phyloP scores from a whole-genome alignment of 2,113 vertebrate species.

The Chunga burmeisteri region DNA sequence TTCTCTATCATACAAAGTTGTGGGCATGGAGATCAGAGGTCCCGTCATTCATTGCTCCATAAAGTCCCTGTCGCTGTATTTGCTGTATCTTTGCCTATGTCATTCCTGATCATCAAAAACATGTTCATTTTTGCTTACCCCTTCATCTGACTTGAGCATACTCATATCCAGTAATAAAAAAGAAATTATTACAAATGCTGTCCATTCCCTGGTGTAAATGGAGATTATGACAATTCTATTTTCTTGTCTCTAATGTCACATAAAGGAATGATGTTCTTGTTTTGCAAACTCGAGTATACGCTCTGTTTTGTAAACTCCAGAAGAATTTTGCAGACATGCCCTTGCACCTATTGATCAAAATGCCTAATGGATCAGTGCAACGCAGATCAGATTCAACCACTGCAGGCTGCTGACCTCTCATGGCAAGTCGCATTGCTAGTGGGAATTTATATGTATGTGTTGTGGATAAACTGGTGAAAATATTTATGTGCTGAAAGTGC shows the following conservation, averaged over 20 bases:
- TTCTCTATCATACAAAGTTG: background rate
- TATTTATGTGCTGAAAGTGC: background rate
- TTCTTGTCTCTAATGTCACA: background rate
- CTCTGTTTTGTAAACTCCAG: background rate
- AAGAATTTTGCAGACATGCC: background rate
- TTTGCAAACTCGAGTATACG: background rate
- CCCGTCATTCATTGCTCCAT: background rate
- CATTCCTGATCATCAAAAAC: background rate
- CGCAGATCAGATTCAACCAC: background rate
- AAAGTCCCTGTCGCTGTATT: background rate
- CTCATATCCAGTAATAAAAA: background rate
- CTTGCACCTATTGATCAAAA: background rate
- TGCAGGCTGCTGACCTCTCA: background rate
- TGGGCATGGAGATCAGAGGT: slow-evolving; percentile 31
- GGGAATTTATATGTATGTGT: background rate
- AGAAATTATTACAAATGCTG: background rate
- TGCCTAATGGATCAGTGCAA: fast-evolving
- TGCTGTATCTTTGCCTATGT: background rate
- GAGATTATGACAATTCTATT: background rate
- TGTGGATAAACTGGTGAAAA: background rate
- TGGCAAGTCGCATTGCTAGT: background rate
- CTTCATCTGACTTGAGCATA: background rate
- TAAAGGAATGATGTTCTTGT: background rate
- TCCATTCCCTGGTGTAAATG: background rate
- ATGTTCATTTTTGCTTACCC: background rate